A percentile compares a stretch with the other conserved stretches of the same genome.
Conservation (phyloP, 2,888 invertebrate species). For the Dicycla oo region DNA sequence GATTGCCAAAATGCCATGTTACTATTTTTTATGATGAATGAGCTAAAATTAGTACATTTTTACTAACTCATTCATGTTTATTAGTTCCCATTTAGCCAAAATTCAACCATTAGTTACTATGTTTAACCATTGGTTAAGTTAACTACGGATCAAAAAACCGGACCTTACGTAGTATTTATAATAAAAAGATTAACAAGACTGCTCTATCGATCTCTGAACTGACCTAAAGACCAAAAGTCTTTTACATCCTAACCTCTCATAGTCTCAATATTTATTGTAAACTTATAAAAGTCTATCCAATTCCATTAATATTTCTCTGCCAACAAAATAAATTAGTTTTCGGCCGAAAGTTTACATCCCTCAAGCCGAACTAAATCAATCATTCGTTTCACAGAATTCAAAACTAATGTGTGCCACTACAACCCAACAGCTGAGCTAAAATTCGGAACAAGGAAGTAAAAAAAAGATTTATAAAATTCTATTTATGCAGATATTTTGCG, state of each 20-base stretch:
- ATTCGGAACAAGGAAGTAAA: background rate
- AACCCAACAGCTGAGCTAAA: constrained; percentile 18
- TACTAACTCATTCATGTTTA: no score
- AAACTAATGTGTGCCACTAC: constrained; percentile 15
- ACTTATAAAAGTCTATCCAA: background rate
- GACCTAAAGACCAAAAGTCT: no score
- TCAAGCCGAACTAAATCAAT: constrained; percentile 33
- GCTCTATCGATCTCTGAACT: no score
- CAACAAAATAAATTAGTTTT: constrained; percentile 16
- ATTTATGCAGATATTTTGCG: background rate
- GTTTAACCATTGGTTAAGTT: no score
- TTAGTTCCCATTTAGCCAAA: no score
- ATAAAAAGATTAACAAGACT: background rate
- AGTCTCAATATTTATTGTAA: background rate
- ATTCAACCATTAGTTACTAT: no score
- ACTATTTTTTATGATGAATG: no score
- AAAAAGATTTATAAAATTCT: background rate
- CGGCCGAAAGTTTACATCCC: constrained; percentile 4
- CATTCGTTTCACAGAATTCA: constrained; percentile 23
- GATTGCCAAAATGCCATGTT: no score
- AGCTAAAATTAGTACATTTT: no score
- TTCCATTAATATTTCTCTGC: constrained; percentile 1
- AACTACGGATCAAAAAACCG: no score
- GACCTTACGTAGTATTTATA: no score
- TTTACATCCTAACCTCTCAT: background rate